phyloP scores from a whole-genome alignment of 2,888 invertebrate genomes.

The Xestia sexstrigata region DNA sequence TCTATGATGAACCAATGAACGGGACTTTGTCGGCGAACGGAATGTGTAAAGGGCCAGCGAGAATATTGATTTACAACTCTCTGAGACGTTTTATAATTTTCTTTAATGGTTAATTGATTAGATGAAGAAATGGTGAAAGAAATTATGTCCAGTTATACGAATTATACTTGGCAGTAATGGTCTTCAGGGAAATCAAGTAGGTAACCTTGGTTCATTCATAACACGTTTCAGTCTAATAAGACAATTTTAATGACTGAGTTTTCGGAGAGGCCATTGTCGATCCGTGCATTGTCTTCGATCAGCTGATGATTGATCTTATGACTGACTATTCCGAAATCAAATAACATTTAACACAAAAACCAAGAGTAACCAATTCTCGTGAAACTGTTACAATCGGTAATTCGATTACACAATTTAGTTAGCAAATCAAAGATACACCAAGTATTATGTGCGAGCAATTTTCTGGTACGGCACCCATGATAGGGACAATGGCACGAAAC shows the following conservation, averaged over 20 bases:
- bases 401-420: constrained; percentile 41
- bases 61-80: constrained; percentile 52
- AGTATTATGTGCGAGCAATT: constrained; percentile 53
- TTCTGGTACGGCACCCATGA: constrained; percentile 65
- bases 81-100: constrained; percentile 23
- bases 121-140: constrained; percentile 1
- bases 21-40: constrained; percentile 48
- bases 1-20: constrained; percentile 52
- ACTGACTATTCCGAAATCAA: constrained; percentile 10
- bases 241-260: neutral
- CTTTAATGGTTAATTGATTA: constrained; percentile 36
- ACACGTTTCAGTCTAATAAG: neutral
- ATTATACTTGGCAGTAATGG: neutral
- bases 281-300: neutral
- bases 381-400: constrained; percentile 29
- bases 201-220: neutral
- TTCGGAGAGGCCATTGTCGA: neutral
- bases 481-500: constrained; percentile 76
- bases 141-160: constrained; percentile 9
- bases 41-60: constrained; percentile 44
- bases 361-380: constrained; percentile 31
- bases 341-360: constrained; percentile 15
- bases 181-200: neutral
- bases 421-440: constrained; percentile 38
- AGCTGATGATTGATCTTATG: neutral